Conservation (phyloP, 1,140 invertebrate species). For the Drosophila takahashii region DNA sequence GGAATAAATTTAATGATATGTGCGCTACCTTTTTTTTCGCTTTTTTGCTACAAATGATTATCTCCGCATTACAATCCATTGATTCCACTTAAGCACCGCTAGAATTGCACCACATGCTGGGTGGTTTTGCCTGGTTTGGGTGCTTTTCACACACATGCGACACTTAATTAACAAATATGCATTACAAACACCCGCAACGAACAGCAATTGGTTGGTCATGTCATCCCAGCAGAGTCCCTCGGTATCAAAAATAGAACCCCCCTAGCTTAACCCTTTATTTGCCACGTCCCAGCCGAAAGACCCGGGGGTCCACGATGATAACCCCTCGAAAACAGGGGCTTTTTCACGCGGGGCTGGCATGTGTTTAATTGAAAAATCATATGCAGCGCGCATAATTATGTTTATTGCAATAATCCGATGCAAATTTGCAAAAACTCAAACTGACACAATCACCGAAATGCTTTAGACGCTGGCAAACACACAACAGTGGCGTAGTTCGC, state of each 20-base stretch:
- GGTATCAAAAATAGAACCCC: not conserved
- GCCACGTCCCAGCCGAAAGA: constrained; percentile 32
- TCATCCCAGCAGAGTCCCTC: constrained; percentile 28
- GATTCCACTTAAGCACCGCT: constrained; percentile 82
- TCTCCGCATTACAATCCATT: constrained; percentile 81
- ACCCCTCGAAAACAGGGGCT: constrained; percentile 3
- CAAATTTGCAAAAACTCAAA: constrained; percentile 76
- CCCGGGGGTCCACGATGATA: not conserved
- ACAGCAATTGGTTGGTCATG: constrained; percentile 75
- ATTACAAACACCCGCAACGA: constrained; percentile 80
- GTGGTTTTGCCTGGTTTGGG: constrained; percentile 1
- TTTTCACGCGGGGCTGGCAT: constrained; percentile 53
- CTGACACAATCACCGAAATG: constrained; percentile 67
- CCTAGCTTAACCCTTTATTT: constrained; percentile 65
- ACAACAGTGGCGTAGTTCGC: constrained; percentile 4
- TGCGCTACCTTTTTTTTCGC: not conserved
- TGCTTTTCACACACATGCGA: constrained; percentile 33
- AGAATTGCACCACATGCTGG: constrained; percentile 52
- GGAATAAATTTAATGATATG: constrained; percentile 37
- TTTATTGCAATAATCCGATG: constrained; percentile 84
- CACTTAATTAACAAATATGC: constrained; percentile 83
- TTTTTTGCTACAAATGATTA: constrained; percentile 72
- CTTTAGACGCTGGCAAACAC: constrained; percentile 43
- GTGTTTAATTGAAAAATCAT: constrained; percentile 84
- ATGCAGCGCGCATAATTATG: constrained; percentile 83